Conservation (phyloP, 2,888 invertebrate species). For the Sarcophaga carnaria region DNA sequence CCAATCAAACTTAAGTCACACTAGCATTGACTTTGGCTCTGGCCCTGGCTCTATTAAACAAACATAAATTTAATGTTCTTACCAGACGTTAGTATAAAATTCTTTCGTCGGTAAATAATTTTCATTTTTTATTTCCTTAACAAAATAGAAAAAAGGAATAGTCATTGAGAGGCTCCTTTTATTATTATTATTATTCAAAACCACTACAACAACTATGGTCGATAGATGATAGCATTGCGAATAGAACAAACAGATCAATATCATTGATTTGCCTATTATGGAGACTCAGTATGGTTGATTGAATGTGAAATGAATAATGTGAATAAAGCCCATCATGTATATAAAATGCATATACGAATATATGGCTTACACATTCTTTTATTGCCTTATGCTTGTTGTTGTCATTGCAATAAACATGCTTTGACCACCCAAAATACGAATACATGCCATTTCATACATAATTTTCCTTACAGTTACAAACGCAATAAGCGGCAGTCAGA, state of each 20-base stretch:
- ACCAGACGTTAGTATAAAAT: conserved; percentile 43
- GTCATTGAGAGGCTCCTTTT: conserved; percentile 52
- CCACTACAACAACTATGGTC: conserved; percentile 29
- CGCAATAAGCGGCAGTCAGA: not conserved
- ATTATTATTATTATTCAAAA: conserved; percentile 54
- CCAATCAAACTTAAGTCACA: conserved; percentile 45
- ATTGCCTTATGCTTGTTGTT: conserved; percentile 26
- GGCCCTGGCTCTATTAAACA: conserved; percentile 36
- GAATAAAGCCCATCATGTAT: no score
- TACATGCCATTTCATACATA: conserved; percentile 46
- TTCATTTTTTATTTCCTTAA: conserved; percentile 58
- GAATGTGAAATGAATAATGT: not conserved
- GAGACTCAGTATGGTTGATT: conserved; percentile 27
- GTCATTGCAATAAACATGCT: conserved; percentile 53
- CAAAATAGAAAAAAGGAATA: conserved; percentile 19
- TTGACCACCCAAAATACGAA: conserved; percentile 55
- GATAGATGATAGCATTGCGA: conserved; percentile 47
- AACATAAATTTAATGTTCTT: conserved; percentile 52
- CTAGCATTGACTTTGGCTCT: conserved; percentile 34
- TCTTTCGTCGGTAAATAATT: conserved; percentile 56
- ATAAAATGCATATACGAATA: conserved; percentile 32
- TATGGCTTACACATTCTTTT: conserved; percentile 46
- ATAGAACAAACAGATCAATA: conserved; percentile 61
- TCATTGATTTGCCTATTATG: conserved; percentile 60
- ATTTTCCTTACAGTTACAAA: conserved; percentile 48